These are phyloP conservation scores for Polia nebulosa DNA, from an alignment of 2,888 invertebrate genomes.

Conservation along the genomic window DNA sequence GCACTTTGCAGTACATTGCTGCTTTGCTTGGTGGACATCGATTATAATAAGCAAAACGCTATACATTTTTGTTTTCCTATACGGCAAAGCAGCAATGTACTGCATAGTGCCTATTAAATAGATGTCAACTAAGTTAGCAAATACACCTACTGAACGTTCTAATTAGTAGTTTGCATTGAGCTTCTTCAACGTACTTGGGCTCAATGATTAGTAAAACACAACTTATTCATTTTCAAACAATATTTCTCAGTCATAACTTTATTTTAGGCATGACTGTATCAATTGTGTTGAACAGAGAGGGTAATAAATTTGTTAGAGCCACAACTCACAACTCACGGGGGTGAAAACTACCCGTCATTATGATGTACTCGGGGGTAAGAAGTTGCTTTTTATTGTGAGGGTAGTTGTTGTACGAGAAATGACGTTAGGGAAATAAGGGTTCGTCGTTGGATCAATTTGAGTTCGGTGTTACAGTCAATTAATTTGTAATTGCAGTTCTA, in stretches of 20 bases:
- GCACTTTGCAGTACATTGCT: too few relatives aligned
- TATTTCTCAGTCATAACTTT: conserved; percentile 34
- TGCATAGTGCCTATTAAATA: too few relatives aligned
- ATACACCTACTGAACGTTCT: too few relatives aligned
- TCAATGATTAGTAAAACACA: not conserved
- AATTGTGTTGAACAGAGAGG: conserved; percentile 59
- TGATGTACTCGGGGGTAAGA: conserved; percentile 57
- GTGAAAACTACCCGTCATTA: conserved; percentile 83
- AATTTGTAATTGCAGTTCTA: not conserved
- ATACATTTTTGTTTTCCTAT: too few relatives aligned
- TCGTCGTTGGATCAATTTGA: not conserved
- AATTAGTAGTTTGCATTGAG: too few relatives aligned
- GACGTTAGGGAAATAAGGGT: conserved; percentile 21
- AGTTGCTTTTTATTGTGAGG: conserved; percentile 62
- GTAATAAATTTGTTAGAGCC: conserved; percentile 78
- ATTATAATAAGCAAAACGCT: too few relatives aligned
- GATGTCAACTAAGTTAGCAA: too few relatives aligned
- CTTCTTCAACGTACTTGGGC: not conserved
- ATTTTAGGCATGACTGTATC: conserved; percentile 59
- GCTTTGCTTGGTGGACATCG: too few relatives aligned
- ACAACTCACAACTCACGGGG: conserved; percentile 68
- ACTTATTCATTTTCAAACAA: conserved; percentile 13
- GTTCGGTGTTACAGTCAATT: not conserved
- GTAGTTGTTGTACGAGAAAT: conserved; percentile 50
- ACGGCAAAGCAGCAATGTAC: too few relatives aligned